Evolutionary conservation across 2,797 vertebrate species (phyloP), one percentile per base, ranked within the genome.

Genomic region (Takifugu ocellatus): DNA sequence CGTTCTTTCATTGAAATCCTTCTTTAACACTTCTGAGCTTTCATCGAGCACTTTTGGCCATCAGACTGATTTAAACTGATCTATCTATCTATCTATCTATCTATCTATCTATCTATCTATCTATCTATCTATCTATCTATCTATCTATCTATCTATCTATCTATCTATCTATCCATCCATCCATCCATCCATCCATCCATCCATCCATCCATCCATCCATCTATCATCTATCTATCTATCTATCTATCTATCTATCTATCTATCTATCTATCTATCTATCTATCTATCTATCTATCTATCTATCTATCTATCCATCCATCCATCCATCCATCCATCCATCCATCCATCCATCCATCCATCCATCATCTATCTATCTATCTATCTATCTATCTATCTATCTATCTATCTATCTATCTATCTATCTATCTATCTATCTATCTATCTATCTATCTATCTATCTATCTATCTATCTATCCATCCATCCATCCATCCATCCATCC

Each of bases 231-330:
- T 21, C 21, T 1, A 21, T 1, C 21, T 1, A 21, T 1, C 21
- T 1, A 21, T 1, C 21, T 2, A 29, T 29, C 27, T 2, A 29
- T 2, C 27, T 2, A 29, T 29, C 27, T 2, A 7, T 29, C 27
- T 2, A 7, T 29, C 27, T 2, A 29, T 29, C 27, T 29, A 29
- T 29, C 27, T 29, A 29, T 47, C 45, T 56, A 33, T 51, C 51
- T 12, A 29, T 50, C 27, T 56, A 55, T 61, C 59, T 54, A 21
- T 54, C 51, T 49, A 43, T 61, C 59, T 58, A 26, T 58, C 56
- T 58, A 42, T 58, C 56, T 50, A 42, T 59, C 56, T 54, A 17
- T 61, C 59, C 47, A 14, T 61, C 59, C 52, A 17, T 53, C 58
- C 48, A 43, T 4, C 42, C 12, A 26, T 68, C 36, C 51, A 49